Base-by-base conservation (phyloP, 2,113 vertebrate species). In the Platichthys flesus region DNA sequence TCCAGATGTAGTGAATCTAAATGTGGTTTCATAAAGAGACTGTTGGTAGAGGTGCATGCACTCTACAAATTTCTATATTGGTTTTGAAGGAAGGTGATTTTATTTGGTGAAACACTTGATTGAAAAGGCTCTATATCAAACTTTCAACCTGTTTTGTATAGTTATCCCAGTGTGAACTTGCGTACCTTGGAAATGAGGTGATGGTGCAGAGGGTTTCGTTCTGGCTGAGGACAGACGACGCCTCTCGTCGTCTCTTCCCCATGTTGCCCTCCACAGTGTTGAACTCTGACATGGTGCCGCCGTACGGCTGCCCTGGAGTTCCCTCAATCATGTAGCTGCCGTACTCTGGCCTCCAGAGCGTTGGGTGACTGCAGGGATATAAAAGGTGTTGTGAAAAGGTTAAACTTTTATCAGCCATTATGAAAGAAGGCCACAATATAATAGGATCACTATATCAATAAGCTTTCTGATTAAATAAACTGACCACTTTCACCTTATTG, bases 241-340 rank as follows among this genome's bases (percentile, higher is more conserved):
- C 98, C 84, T 99, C 98, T 75, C 91, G 93, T 8, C 98, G 92
- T 66, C 98, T 94, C 88, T 97, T 97, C 52, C 94, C 95, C 98
- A 99, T 99, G 92, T 99, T 99, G 86, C 96, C 96, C 85, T 99
- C 97, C 3, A 99, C 98, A 0, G 98, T 99, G 93, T 99, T 99
- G 88, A 99, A 99, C 85, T 98, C 98, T 0, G 98, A 98, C 98
- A 99, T 99, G 0, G 96, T 97, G 61, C 98, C 98, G 0, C 98
- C 98, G 0, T 99, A 99, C 0, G 98, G 98, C 88, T 98, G 97
- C 3, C 98, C 98, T 0, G 98, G 98, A 0, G 98, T 99, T 20
- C 98, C 98, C 80, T 99, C 98, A 24, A 99, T 98, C 98, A 99
- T 99, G 89, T 99, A 99, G 85, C 96, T 98, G 84, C 95, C 96